phyloP scores from a whole-genome alignment of 2,888 invertebrate species.

The Chouioia cunea region DNA sequence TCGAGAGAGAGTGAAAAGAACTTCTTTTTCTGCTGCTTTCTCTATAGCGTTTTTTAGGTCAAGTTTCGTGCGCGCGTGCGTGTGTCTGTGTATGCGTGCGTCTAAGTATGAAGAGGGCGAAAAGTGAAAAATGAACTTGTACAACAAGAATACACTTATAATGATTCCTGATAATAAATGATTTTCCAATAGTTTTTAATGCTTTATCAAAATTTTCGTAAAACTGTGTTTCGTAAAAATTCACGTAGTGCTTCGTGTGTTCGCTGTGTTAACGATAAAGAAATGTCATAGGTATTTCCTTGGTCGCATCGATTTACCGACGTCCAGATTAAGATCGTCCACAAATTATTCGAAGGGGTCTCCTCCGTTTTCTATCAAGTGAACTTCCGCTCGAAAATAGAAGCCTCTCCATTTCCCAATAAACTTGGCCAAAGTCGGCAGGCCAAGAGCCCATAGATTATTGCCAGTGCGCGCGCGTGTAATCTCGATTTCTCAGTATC shows the following conservation, averaged over 20 bases:
- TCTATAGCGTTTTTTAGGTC: background rate
- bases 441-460: slow-evolving; percentile 24
- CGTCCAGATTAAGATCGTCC: background rate
- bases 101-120: slow-evolving; percentile 9
- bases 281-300: no score
- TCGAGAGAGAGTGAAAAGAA: slow-evolving; percentile 8
- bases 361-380: background rate
- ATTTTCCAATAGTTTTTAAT: no score
- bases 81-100: background rate
- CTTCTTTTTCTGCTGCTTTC: background rate
- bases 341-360: slow-evolving; percentile 6
- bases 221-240: no score
- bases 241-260: no score
- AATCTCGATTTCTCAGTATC: slow-evolving; percentile 36
- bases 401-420: slow-evolving; percentile 3
- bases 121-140: slow-evolving; percentile 16
- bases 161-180: no score
- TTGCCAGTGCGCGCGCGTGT: slow-evolving; percentile 2
- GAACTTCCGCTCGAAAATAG: slow-evolving; percentile 15
- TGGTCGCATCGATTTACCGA: no score
- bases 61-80: background rate
- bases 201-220: no score
- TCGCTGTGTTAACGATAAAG: no score
- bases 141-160: background rate
- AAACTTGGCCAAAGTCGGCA: slow-evolving; percentile 13